Evolutionary conservation across 2,888 invertebrate genomes (phyloP).

Genomic region (Drosophila recens): DNA sequence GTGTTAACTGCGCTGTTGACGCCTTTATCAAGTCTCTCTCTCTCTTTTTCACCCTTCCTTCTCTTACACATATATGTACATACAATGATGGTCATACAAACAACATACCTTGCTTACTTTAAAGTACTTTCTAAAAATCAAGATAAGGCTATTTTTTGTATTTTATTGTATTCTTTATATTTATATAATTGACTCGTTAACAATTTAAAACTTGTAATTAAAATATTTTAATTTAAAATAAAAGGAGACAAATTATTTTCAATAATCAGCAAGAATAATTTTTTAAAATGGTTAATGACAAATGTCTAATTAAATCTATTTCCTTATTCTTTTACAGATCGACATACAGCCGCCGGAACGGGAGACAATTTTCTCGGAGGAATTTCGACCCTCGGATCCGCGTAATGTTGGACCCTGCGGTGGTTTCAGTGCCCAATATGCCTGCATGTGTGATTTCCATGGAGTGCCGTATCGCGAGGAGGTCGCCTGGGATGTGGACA

Average conservation of each 20-base stretch:
- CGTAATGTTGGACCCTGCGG: conserved; percentile 92
- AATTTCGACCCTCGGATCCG: conserved; percentile 86
- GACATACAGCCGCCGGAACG: conserved; percentile 91
- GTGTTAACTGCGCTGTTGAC: conserved; percentile 60
- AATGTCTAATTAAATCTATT: neutral
- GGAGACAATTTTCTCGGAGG: conserved; percentile 86
- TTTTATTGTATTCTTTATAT: too few species aligned
- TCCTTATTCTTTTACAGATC: conserved; percentile 84
- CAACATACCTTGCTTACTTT: too few species aligned
- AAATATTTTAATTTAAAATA: too few species aligned
- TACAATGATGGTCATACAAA: neutral
- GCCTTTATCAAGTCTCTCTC: conserved; percentile 33
- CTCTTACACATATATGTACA: neutral
- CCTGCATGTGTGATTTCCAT: conserved; percentile 98
- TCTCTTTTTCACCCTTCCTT: neutral
- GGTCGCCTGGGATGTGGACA: conserved; percentile 99
- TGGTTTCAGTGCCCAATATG: conserved; percentile 98
- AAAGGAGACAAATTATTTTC: too few species aligned
- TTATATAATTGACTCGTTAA: too few species aligned
- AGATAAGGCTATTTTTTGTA: too few species aligned
- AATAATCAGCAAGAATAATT: too few species aligned
- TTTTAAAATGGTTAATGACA: too few species aligned
- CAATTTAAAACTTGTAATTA: too few species aligned
- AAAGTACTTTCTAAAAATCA: too few species aligned
- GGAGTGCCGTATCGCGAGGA: conserved; percentile 97